Evolutionary conservation across 2,888 invertebrate species (phyloP), one percentile per base, ranked within the genome.

Genomic region (Laothoe populi): DNA sequence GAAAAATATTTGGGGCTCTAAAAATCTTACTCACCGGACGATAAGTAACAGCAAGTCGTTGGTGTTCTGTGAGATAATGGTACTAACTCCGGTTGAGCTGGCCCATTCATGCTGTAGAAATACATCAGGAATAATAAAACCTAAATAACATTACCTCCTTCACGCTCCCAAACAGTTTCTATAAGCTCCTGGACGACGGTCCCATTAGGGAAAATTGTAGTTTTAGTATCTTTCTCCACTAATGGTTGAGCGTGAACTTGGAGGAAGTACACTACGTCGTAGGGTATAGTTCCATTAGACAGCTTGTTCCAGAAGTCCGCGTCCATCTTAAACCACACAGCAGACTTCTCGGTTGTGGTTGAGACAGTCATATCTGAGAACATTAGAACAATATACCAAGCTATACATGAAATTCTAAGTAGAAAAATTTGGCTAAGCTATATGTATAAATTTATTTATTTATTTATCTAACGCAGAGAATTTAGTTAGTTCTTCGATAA

Each of bases 191-290:
- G 78, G 48, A 83, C 62, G 26, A 77, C 70, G 8, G 87, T 87
- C 0, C 88, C 88, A 57, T 89, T 87, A 0, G 83, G 71, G 57
- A 75, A 75, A 26, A 82, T 69, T 4, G 75, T 83, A 0, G 74
- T 82, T 53, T 68, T 77, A 4, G 70, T 79, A 2, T 81, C 74
- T 63, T 69, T 82, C 38, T 82, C 79, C 2, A 83, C 63, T 16
- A 71, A 69, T 13, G 80, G 75, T 46, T 66, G 65, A n/a, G 70
- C 63, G 7, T 74, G 65, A 7, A 84, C 65, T 63, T 82, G 67
- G 53, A 81, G 76, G 40, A 84, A 66, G 42, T 80, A 81, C 11
- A 85, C 59, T 0, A 77, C 24, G 64, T 76, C 58, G 19, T 58
- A 62, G 8, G 62, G 24, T 1, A 62, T 26, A 23, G 38, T 46